Evolutionary conservation across 1,140 invertebrate species (phyloP).

Genomic region (Atta cephalotes): DNA sequence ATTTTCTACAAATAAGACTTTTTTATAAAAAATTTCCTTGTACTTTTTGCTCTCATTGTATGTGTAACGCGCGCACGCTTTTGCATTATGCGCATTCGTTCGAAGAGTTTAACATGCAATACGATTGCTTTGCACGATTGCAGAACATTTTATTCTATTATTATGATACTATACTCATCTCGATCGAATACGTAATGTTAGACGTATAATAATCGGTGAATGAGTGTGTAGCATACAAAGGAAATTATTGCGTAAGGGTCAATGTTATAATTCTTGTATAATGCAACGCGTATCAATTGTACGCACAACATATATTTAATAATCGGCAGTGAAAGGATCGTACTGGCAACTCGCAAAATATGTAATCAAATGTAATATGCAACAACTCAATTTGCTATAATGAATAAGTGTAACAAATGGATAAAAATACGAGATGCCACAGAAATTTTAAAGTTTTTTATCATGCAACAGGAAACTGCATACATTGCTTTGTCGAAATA

Average conservation of each 20-base stretch:
- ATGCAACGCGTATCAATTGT: not conserved
- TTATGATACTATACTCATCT: not conserved
- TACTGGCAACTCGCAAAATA: constrained; percentile 24
- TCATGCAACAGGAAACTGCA: not conserved
- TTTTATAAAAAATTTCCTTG: no score
- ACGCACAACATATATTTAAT: constrained; percentile 13
- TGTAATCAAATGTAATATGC: not conserved
- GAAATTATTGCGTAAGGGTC: constrained; percentile 36
- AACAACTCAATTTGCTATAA: constrained; percentile 17
- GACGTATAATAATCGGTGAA: not conserved
- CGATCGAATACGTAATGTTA: not conserved
- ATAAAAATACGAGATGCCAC: not conserved
- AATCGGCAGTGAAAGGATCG: constrained; percentile 48
- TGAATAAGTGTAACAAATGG: not conserved
- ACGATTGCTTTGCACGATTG: not conserved
- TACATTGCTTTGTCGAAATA: not conserved
- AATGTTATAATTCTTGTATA: constrained; percentile 16
- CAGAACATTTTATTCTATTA: not conserved
- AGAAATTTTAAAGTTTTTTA: not conserved
- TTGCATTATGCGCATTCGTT: constrained; percentile 26
- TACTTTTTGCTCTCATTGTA: not conserved
- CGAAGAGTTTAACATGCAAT: constrained; percentile 63
- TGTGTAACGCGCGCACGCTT: constrained; percentile 48
- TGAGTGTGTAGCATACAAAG: not conserved
- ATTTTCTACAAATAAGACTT: no score